Conservation (phyloP, 2,888 invertebrate species). For the Orchestes rusci region DNA sequence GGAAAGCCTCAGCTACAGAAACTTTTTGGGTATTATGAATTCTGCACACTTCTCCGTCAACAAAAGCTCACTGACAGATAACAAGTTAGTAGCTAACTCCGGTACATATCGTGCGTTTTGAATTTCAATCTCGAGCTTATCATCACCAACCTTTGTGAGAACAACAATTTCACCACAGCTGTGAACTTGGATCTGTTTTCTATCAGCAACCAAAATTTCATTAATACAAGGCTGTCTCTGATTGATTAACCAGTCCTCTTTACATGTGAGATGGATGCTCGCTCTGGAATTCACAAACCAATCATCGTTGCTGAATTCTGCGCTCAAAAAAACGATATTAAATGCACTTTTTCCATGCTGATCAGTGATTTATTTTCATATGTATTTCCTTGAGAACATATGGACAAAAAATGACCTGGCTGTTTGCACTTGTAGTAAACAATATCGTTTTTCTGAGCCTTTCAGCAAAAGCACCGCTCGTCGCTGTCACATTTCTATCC, state of each 20-base stretch:
- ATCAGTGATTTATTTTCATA: conserved; percentile 9
- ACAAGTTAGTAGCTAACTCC: too few relatives aligned
- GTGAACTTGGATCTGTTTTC: conserved; percentile 25
- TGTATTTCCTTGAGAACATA: conserved; percentile 13
- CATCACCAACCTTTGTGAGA: conserved; percentile 12
- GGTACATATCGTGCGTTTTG: conserved; percentile 24
- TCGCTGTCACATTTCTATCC: too few relatives aligned
- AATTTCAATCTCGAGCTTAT: conserved; percentile 12
- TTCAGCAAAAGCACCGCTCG: too few relatives aligned
- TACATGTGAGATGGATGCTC: conserved; percentile 29
- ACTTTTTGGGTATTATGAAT: too few relatives aligned
- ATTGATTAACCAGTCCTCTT: conserved; percentile 23
- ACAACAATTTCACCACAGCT: conserved; percentile 8
- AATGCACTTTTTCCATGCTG: too few relatives aligned
- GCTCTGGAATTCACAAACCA: conserved; percentile 34
- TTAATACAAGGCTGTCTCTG: conserved; percentile 1
- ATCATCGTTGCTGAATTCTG: conserved; percentile 20
- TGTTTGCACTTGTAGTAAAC: conserved; percentile 15
- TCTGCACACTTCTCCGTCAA: too few relatives aligned
- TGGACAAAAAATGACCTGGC: conserved; percentile 21
- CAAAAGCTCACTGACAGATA: too few relatives aligned
- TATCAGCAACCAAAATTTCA: conserved; percentile 21
- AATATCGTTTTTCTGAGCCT: too few relatives aligned
- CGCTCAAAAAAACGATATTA: conserved; percentile 28
- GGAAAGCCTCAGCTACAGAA: too few relatives aligned